Evolutionary conservation across 2,113 vertebrate species (phyloP).

Genomic region (Semicossyphus pulcher): DNA sequence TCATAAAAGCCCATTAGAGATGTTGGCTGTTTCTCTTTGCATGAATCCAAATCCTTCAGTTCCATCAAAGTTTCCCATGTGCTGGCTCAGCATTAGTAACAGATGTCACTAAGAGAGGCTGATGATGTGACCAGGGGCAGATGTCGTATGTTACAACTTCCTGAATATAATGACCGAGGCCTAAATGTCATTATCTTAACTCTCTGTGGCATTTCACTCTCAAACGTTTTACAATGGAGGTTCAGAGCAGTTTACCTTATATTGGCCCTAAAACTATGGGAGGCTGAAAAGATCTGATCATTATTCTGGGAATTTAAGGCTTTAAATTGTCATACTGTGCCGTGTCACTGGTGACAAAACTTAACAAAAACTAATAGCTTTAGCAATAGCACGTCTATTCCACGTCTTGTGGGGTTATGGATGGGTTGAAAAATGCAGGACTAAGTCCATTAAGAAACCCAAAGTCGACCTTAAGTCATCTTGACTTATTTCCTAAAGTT

Average conservation of each 20-base stretch:
- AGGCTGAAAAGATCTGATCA: slow-evolving; percentile 16
- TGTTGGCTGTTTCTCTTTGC: slow-evolving; percentile 56
- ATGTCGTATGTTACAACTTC: slow-evolving; percentile 62
- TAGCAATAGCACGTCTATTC: not conserved
- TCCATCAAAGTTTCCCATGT: slow-evolving; percentile 69
- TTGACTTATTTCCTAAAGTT: too few species aligned
- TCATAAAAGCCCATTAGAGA: slow-evolving; percentile 68
- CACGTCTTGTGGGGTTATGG: too few species aligned
- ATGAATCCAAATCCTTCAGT: slow-evolving; percentile 63
- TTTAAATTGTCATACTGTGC: slow-evolving; percentile 14
- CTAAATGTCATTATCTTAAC: slow-evolving; percentile 57
- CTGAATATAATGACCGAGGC: slow-evolving; percentile 58
- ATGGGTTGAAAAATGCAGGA: too few species aligned
- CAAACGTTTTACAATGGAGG: slow-evolving; percentile 30
- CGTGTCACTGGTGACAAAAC: slow-evolving; percentile 2
- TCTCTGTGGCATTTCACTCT: slow-evolving; percentile 44
- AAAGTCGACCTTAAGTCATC: too few species aligned
- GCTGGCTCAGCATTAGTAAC: slow-evolving; percentile 70
- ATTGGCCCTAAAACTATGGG: not conserved
- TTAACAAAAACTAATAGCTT: not conserved
- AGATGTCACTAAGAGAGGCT: slow-evolving; percentile 65
- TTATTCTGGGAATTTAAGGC: slow-evolving; percentile 9
- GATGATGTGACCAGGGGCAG: slow-evolving; percentile 59
- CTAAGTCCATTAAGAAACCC: too few species aligned
- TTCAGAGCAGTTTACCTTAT: slow-evolving; percentile 28